These are phyloP conservation scores for Papilio polyxenes DNA, from an alignment of 1,140 invertebrate species.

Conservation along the genomic window DNA sequence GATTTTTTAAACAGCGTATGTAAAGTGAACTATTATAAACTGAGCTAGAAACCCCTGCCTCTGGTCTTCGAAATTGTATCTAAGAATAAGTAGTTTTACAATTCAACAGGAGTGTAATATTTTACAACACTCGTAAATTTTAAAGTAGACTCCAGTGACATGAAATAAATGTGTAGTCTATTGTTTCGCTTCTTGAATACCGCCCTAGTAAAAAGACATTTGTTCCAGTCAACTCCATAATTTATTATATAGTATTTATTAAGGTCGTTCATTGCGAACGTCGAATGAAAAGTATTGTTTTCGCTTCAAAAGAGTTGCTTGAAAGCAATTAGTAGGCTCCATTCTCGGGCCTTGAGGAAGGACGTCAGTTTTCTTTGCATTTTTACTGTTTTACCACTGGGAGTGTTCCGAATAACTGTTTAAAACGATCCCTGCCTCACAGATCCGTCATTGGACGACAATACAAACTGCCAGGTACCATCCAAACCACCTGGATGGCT, in stretches of 20 bases:
- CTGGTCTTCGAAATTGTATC: neutral
- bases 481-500: too few species aligned
- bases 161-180: constrained; percentile 28
- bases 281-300: constrained; percentile 10
- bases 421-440: too few species aligned
- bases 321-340: neutral
- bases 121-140: constrained; percentile 21
- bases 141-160: constrained; percentile 23
- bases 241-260: constrained; percentile 23
- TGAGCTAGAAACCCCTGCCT: neutral
- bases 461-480: too few species aligned
- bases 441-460: too few species aligned
- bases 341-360: too few species aligned
- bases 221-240: constrained; percentile 24
- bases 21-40: neutral
- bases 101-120: constrained; percentile 23
- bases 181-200: constrained; percentile 25
- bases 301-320: neutral
- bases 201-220: constrained; percentile 15
- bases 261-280: constrained; percentile 8
- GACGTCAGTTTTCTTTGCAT: neutral
- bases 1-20: too few species aligned
- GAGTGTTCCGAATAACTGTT: too few species aligned
- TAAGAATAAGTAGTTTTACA: constrained; percentile 19
- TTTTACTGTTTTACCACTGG: too few species aligned